Base-by-base conservation (phyloP, 1,140 invertebrate genomes). In the Anastrepha ludens region DNA sequence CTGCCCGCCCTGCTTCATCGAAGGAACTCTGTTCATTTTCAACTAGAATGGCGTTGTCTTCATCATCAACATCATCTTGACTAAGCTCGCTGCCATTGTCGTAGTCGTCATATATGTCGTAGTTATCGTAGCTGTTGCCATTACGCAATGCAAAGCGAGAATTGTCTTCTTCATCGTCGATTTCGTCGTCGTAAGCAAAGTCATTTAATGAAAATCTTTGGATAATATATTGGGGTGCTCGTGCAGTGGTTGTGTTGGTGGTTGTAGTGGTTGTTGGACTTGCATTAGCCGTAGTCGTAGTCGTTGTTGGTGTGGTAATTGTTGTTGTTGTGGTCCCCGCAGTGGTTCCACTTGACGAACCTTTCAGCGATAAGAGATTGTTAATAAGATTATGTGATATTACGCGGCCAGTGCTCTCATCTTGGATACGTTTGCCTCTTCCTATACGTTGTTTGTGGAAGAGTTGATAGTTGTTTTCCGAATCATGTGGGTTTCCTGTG, bases 351-450 rank as follows among this genome's bases (percentile, higher is more conserved):
- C 88, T 87, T 1, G 86, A 62, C 55, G 15, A 86, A 5, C 87
- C 58, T 74, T 89, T 91, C 11, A 91, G 20, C n/a, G 86, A 60
- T 59, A 0, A 8, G 3, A 81, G 5, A 29, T n/a, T 81, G 41
- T 81, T 81, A 11, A 81, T 50, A 0, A 81, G 20, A 29, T 81
- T 47, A 8, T 8, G 47, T 58, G 74, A 81, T 8, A 81, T 3
- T n/a, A 55, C 44, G 3, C 74, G 74, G 17, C 74, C 74, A 29
- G 41, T 81, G 13, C 47, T 41, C 11, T 81, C 47, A 55, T 81
- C 74, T 55, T 81, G 8, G 13, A 2, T 2, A 11, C 47, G 74
- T 58, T 17, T 50, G 9, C 47, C 50, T 11, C 47, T n/a, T 15
- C 29, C 11, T 5, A 4, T 1, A 2, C 74, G 74, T 9, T 29